A percentile compares a stretch with the other conserved stretches of the same genome.
Evolutionary conservation across 2,797 vertebrate species (phyloP).

Genomic region (Crocidura indochinensis): DNA sequence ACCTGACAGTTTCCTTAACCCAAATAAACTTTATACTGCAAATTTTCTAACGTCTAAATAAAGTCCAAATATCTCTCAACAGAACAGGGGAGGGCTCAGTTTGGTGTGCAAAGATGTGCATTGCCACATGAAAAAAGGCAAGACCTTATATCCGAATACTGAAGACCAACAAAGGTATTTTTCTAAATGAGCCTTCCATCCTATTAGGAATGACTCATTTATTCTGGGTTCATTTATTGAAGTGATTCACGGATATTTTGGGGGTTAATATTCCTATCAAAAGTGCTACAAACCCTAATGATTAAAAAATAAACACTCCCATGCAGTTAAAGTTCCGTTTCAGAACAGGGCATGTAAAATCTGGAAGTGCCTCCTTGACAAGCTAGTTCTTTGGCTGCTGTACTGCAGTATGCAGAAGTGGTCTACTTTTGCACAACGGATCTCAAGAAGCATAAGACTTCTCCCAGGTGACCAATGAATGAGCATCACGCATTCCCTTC

Average conservation of each 20-base stretch:
- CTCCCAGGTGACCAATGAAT: background rate
- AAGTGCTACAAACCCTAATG: background rate
- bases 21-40: constrained; percentile 21
- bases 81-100: background rate
- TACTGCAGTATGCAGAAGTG: constrained; percentile 1
- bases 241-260: background rate
- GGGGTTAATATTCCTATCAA: background rate
- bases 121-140: background rate
- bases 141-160: background rate
- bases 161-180: background rate
- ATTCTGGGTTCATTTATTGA: background rate
- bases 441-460: background rate
- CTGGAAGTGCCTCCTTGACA: background rate
- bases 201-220: background rate
- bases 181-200: background rate
- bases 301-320: background rate
- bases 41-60: background rate
- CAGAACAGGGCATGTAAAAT: background rate
- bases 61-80: background rate
- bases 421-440: constrained; percentile 40
- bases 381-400: background rate
- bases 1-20: background rate
- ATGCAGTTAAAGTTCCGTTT: background rate
- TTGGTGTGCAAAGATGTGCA: background rate
- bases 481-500: background rate